These are phyloP conservation scores for Lathamus discolor DNA, from an alignment of 2,113 vertebrate species.

Conservation along the genomic window DNA sequence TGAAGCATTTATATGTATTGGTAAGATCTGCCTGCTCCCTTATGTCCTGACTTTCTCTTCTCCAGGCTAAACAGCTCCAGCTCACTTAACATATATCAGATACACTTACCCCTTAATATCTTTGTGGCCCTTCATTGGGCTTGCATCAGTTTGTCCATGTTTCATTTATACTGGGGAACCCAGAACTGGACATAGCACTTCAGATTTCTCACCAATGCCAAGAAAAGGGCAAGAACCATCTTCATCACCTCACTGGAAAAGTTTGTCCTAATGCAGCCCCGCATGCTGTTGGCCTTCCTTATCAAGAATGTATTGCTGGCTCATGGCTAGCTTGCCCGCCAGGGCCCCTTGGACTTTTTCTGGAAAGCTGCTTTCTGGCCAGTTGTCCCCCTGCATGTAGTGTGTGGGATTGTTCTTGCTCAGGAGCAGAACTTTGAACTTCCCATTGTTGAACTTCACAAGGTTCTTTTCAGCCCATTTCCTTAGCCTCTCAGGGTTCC, in stretches of 20 bases:
- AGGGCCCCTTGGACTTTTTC: not conserved
- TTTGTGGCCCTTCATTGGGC: not conserved
- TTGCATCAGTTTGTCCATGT: not conserved
- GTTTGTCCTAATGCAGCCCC: not conserved
- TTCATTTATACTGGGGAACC: fast-evolving
- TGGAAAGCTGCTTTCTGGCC: not conserved
- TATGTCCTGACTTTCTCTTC: not conserved
- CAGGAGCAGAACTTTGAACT: not conserved
- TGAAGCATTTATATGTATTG: not conserved
- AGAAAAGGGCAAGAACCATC: not conserved
- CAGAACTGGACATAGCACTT: not conserved
- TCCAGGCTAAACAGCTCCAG: not conserved
- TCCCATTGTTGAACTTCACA: not conserved
- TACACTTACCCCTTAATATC: not conserved
- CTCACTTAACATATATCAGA: not conserved
- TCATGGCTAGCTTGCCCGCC: not conserved
- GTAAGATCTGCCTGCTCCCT: not conserved
- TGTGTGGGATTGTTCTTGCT: not conserved
- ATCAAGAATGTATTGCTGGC: not conserved
- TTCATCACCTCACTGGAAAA: not conserved
- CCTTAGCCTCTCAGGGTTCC: not conserved
- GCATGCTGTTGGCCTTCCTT: not conserved
- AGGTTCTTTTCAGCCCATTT: not conserved
- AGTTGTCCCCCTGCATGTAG: not conserved
- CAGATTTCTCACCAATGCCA: not conserved